Conservation (phyloP, 2,113 vertebrate species). For the Columba livia region DNA sequence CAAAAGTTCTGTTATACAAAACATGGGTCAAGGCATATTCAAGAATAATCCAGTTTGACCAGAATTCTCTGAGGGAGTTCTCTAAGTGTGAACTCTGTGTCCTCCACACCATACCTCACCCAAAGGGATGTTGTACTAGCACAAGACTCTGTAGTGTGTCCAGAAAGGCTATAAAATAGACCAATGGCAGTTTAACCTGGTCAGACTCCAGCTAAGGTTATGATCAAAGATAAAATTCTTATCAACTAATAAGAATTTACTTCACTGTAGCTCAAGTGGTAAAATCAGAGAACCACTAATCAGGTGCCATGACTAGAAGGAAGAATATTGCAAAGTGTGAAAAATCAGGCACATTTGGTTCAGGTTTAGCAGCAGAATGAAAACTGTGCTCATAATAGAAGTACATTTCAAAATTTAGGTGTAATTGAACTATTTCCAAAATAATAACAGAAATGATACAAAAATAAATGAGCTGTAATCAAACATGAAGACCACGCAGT, state of each 20-base stretch:
- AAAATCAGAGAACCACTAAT: not conserved
- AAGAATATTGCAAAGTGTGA: not conserved
- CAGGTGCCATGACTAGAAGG: not conserved
- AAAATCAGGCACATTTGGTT: not conserved
- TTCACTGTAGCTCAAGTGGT: not conserved
- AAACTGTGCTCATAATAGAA: not conserved
- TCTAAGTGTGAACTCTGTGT: not conserved
- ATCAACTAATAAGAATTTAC: not conserved
- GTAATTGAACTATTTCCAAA: not conserved
- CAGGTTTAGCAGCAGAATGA: not conserved
- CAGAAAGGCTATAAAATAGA: not conserved
- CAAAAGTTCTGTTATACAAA: not conserved
- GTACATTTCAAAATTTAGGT: not conserved
- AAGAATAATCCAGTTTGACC: not conserved
- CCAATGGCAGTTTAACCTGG: not conserved
- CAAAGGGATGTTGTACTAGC: not conserved
- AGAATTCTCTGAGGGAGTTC: not conserved
- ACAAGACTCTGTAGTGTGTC: not conserved
- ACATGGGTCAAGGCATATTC: not conserved
- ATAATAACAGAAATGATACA: not conserved
- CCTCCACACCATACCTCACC: not conserved
- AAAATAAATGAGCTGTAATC: not conserved
- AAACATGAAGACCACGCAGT: not conserved
- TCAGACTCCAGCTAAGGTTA: not conserved
- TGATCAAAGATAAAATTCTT: not conserved